Percentiles rank a stretch among this genome's conserved stretches.
Conservation (phyloP, 2,888 invertebrate genomes). For the Lycaena phlaeas region DNA sequence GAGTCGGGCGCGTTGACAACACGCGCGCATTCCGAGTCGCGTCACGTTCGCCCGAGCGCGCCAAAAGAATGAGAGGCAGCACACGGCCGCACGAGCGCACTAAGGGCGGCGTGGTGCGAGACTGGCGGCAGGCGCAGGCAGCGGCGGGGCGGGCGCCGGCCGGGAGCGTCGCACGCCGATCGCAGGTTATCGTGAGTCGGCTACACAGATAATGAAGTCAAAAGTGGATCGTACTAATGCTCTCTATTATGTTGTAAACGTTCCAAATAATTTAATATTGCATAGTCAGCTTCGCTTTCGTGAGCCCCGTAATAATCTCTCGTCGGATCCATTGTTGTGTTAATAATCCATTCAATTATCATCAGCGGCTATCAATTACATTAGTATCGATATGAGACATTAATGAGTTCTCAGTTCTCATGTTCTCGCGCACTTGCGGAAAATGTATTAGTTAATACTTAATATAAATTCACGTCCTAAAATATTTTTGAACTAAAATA, state of each 20-base stretch:
- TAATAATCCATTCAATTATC: conserved; percentile 36
- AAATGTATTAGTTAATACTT: too few relatives aligned
- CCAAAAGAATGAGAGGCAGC: conserved; percentile 51
- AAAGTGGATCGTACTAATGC: conserved; percentile 71
- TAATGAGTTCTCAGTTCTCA: too few relatives aligned
- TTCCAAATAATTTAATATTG: conserved; percentile 44
- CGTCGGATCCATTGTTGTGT: conserved; percentile 30
- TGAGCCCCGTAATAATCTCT: conserved; percentile 17
- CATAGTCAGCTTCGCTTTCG: conserved; percentile 33
- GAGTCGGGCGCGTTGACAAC: conserved; percentile 41
- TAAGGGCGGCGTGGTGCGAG: conserved; percentile 49
- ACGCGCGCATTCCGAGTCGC: conserved; percentile 55
- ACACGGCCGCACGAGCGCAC: conserved; percentile 40
- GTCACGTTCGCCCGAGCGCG: conserved; percentile 53
- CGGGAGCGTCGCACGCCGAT: conserved; percentile 51
- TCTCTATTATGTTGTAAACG: conserved; percentile 67
- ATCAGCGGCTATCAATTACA: conserved; percentile 25
- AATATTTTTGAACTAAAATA: too few relatives aligned
- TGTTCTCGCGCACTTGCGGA: not conserved
- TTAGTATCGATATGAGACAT: conserved; percentile 14
- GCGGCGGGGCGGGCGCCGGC: conserved; percentile 27
- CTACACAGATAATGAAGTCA: conserved; percentile 72
- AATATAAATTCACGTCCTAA: too few relatives aligned
- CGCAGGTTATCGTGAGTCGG: conserved; percentile 68
- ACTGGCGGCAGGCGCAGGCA: too few relatives aligned